Percentiles rank a stretch among this genome's conserved stretches.
These are phyloP conservation scores for Oreotrochilus melanogaster DNA, from an alignment of 2,113 vertebrate genomes.

Conservation along the genomic window DNA sequence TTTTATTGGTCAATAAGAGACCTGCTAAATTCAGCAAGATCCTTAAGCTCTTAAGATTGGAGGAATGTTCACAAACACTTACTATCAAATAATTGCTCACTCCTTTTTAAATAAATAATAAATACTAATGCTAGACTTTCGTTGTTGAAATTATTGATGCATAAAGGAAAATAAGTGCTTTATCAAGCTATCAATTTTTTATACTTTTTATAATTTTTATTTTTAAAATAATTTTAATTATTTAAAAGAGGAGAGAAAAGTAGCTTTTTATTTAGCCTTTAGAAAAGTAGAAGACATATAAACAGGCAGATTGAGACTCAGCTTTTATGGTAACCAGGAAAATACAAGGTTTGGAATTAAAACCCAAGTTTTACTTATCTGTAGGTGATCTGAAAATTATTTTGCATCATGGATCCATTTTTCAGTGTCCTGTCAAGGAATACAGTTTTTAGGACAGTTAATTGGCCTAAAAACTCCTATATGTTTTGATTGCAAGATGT, in stretches of 20 bases:
- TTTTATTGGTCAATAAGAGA: neutral
- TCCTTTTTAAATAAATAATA: slow-evolving; percentile 40
- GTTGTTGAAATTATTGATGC: neutral
- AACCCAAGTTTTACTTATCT: neutral
- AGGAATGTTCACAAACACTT: neutral
- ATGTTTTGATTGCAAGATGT: neutral
- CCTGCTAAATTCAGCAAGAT: neutral
- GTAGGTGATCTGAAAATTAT: neutral
- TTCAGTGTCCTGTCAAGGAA: neutral
- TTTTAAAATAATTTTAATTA: neutral
- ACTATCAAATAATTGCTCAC: neutral
- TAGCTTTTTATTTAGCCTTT: neutral
- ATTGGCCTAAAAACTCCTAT: neutral
- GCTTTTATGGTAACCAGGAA: neutral
- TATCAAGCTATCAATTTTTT: slow-evolving; percentile 1
- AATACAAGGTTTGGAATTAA: neutral
- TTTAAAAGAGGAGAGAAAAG: neutral
- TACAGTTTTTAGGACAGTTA: too few relatives aligned
- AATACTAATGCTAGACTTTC: neutral
- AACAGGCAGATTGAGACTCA: neutral
- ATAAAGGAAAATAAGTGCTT: neutral
- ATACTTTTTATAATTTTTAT: too few relatives aligned
- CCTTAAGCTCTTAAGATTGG: neutral
- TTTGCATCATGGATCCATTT: neutral
- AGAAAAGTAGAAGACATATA: neutral